Evolutionary conservation across 2,113 vertebrate species (phyloP).

Genomic region (Megaleporinus macrocephalus): DNA sequence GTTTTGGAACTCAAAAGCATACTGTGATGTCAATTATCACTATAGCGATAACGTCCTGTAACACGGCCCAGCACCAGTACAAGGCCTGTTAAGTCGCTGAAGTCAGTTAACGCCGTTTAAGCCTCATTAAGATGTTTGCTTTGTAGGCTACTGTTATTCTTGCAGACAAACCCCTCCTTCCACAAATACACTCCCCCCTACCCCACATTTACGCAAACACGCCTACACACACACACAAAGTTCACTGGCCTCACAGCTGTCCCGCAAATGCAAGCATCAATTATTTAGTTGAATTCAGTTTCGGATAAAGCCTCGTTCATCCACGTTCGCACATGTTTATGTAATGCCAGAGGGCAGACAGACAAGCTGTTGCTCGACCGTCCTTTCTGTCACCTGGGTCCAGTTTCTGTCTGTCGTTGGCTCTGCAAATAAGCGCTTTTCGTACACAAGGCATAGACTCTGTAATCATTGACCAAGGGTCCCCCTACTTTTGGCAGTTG

Average conservation of each 20-base stretch:
- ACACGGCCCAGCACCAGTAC: not conserved
- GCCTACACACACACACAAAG: not conserved
- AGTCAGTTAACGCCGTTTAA: not conserved
- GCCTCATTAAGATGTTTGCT: constrained; percentile 9
- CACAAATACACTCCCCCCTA: constrained; percentile 4
- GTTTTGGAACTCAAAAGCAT: too few species aligned
- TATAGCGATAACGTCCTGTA: not conserved
- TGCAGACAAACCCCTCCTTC: constrained; percentile 3
- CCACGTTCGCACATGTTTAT: constrained; percentile 13
- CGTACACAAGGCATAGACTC: not conserved
- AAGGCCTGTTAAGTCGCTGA: not conserved
- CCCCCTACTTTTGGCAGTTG: not conserved
- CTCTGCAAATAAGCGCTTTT: constrained; percentile 31
- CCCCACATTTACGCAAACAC: not conserved
- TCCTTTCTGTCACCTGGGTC: constrained; percentile 57
- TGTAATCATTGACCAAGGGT: constrained; percentile 45
- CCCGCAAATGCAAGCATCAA: constrained; percentile 19
- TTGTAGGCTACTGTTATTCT: not conserved
- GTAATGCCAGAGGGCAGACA: not conserved
- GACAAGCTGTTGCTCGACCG: constrained; percentile 23
- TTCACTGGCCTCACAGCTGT: constrained; percentile 11
- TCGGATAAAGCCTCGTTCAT: not conserved
- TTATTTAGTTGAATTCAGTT: constrained; percentile 34
- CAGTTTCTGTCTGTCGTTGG: constrained; percentile 6
- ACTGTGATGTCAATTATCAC: not conserved